These are phyloP conservation scores for Aegypius monachus DNA, from an alignment of 2,113 vertebrate species.

Conservation along the genomic window DNA sequence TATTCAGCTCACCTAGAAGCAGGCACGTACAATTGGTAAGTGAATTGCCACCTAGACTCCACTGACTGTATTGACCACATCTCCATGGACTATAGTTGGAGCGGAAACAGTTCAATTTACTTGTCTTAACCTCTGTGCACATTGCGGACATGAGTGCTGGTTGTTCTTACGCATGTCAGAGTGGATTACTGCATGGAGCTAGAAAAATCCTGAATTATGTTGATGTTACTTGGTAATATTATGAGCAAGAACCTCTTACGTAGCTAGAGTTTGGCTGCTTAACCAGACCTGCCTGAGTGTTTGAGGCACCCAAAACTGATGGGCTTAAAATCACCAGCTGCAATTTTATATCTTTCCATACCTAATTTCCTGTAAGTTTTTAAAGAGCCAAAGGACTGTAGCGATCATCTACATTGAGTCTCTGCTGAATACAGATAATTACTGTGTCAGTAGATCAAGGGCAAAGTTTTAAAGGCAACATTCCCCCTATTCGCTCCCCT, in stretches of 20 bases:
- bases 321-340: not conserved
- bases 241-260: not conserved
- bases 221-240: not conserved
- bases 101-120: conserved; percentile 14
- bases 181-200: not conserved
- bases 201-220: not conserved
- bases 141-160: not conserved
- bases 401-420: not conserved
- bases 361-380: not conserved
- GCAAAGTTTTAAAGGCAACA: not conserved
- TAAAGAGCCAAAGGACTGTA: not conserved
- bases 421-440: not conserved
- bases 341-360: not conserved
- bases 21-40: not conserved
- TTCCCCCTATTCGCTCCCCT: not conserved
- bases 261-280: not conserved
- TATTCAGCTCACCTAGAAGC: not conserved
- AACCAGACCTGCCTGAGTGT: not conserved
- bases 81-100: not conserved
- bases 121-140: not conserved
- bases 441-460: not conserved
- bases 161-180: not conserved
- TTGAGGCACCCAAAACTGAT: not conserved
- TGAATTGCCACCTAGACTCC: not conserved
- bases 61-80: not conserved